phyloP scores from a whole-genome alignment of 2,888 invertebrate species.

The Anoncus sp. region DNA sequence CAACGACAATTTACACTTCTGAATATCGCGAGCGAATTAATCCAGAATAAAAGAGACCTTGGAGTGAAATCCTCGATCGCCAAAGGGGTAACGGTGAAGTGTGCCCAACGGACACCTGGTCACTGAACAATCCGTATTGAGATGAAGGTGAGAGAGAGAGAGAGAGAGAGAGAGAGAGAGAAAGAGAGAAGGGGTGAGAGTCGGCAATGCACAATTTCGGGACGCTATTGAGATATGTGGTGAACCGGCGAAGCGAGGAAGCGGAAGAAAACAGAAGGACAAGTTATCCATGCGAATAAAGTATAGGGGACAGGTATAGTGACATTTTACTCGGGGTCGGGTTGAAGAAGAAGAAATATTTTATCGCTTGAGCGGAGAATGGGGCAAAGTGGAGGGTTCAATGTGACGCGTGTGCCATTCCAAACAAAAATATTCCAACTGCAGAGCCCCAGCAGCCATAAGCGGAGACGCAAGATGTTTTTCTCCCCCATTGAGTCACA shows the following conservation, averaged over 20 bases:
- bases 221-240: conserved; percentile 1
- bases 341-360: conserved; percentile 22
- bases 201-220: neutral
- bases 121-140: conserved; percentile 22
- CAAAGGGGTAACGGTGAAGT: neutral
- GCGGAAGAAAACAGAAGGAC: conserved; percentile 34
- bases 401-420: conserved; percentile 1
- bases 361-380: conserved; percentile 9
- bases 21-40: neutral
- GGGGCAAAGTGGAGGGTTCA: neutral
- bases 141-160: conserved; percentile 5
- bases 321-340: neutral
- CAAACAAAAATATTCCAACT: neutral
- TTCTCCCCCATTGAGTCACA: conserved; percentile 7
- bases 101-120: conserved; percentile 41
- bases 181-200: too few relatives aligned
- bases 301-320: conserved; percentile 16
- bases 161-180: too few relatives aligned
- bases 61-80: neutral
- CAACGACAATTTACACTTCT: neutral
- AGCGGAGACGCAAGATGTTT: conserved; percentile 10
- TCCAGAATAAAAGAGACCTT: neutral
- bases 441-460: neutral
- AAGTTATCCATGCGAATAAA: conserved; percentile 20
- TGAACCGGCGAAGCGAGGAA: conserved; percentile 6